phyloP scores from a whole-genome alignment of 2,797 vertebrate species.

The Enteromius viviparus region DNA sequence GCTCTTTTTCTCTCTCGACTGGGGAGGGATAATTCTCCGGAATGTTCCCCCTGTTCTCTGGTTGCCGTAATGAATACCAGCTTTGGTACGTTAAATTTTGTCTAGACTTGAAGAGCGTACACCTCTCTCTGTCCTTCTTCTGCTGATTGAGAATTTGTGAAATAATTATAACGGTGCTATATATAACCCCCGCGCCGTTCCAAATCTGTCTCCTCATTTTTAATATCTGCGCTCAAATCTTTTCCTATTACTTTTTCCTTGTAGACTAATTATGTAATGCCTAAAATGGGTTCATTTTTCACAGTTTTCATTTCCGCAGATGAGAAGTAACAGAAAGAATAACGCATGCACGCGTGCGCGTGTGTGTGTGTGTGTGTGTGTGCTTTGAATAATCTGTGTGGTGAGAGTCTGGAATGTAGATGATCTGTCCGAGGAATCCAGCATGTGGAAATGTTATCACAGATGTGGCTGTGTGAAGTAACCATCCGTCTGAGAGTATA shows the following conservation, averaged over 20 bases:
- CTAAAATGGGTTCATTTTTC: slow-evolving; percentile 30
- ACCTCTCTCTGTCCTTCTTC: slow-evolving; percentile 38
- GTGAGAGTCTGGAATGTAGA: slow-evolving; percentile 43
- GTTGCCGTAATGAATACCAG: slow-evolving; percentile 69
- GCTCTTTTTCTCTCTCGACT: slow-evolving; percentile 28
- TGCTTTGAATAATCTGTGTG: slow-evolving; percentile 17
- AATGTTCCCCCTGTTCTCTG: slow-evolving; percentile 60
- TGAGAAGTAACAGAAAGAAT: slow-evolving; percentile 16
- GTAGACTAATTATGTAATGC: slow-evolving; percentile 37
- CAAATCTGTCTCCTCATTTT: slow-evolving; percentile 61
- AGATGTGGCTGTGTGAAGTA: slow-evolving; percentile 44
- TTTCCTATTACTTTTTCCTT: slow-evolving; percentile 50
- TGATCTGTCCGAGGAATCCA: slow-evolving; percentile 33
- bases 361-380: not conserved
- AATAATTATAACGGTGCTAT: slow-evolving; percentile 68
- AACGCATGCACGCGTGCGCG: not conserved
- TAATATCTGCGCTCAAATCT: slow-evolving; percentile 57
- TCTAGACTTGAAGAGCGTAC: slow-evolving; percentile 69
- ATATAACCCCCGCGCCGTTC: slow-evolving; percentile 64
- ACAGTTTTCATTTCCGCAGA: slow-evolving; percentile 28
- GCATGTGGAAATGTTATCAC: slow-evolving; percentile 44
- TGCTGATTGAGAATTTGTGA: slow-evolving; percentile 66
- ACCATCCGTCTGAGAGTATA: slow-evolving; percentile 36
- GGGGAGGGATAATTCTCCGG: slow-evolving; percentile 64
- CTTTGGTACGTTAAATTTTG: slow-evolving; percentile 68